Conservation (phyloP, 2,888 invertebrate species). For the Sialis lutaria region DNA sequence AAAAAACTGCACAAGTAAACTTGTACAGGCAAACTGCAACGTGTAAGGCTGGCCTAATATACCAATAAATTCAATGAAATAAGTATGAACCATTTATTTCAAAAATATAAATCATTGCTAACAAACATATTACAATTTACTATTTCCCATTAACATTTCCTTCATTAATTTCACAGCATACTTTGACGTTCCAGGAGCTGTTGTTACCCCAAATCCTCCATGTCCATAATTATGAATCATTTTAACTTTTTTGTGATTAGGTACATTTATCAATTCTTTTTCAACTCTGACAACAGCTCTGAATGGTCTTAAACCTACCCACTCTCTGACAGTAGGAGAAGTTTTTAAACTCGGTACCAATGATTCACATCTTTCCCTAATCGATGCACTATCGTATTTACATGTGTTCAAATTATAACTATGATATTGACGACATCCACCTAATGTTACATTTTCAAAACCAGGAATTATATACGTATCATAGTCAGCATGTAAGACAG, state of each 20-base stretch:
- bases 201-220: conserved; percentile 82
- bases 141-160: conserved; percentile 28
- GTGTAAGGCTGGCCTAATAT: no score
- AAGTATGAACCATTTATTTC: no score
- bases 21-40: no score
- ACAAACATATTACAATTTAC: conserved; percentile 17
- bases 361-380: conserved; percentile 60
- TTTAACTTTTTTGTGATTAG: conserved; percentile 29
- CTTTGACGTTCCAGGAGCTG: conserved; percentile 73
- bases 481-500: conserved; percentile 70
- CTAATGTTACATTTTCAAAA: conserved; percentile 55
- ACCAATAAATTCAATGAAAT: no score
- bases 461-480: conserved; percentile 78
- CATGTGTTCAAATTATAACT: conserved; percentile 50
- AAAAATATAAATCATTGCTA: neutral
- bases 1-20: no score
- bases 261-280: conserved; percentile 28
- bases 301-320: conserved; percentile 72
- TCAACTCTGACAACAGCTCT: conserved; percentile 58
- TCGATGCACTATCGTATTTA: conserved; percentile 54
- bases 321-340: conserved; percentile 39
- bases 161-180: conserved; percentile 53
- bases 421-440: conserved; percentile 72
- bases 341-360: conserved; percentile 50
- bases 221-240: conserved; percentile 92